phyloP scores from a whole-genome alignment of 2,888 invertebrate genomes.

The Pherbina coryleti region DNA sequence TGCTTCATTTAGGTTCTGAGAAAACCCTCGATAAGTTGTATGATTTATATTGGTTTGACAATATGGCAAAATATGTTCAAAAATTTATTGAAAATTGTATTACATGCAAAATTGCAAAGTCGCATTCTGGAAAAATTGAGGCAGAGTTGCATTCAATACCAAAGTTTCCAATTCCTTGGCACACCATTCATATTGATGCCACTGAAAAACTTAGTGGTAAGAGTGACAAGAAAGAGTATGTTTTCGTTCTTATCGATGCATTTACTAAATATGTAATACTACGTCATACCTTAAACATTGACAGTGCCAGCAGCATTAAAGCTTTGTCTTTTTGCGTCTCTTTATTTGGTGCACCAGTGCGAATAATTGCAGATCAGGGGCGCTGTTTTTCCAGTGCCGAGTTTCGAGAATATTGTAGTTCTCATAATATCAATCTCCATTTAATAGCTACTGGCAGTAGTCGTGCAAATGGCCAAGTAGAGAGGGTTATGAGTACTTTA shows the following conservation, averaged over 20 bases:
- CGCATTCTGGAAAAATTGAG: neutral
- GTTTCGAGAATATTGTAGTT: slow-evolving; percentile 31
- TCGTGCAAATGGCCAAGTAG: slow-evolving; percentile 33
- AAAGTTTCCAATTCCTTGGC: slow-evolving; percentile 46
- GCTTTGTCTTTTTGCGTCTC: slow-evolving; percentile 16
- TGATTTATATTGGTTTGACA: neutral
- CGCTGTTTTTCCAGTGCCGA: slow-evolving; percentile 27
- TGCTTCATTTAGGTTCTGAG: neutral
- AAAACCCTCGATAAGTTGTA: neutral
- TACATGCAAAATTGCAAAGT: neutral
- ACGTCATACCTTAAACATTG: slow-evolving; percentile 34
- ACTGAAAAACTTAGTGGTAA: slow-evolving; percentile 39
- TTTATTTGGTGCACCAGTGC: slow-evolving; percentile 7
- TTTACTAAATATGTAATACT: slow-evolving; percentile 35
- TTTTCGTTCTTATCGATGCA: slow-evolving; percentile 35
- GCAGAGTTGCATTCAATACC: slow-evolving; percentile 45
- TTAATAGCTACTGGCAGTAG: slow-evolving; percentile 26
- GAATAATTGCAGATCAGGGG: slow-evolving; percentile 15
- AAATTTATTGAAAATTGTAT: neutral
- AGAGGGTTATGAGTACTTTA: slow-evolving; percentile 12
- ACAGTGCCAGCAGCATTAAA: slow-evolving; percentile 35
- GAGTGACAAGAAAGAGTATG: slow-evolving; percentile 33
- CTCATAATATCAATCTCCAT: slow-evolving; percentile 15
- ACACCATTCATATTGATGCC: slow-evolving; percentile 40
- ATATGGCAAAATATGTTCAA: neutral